Conservation (phyloP, 2,888 invertebrate genomes). For the Drosophila cognata region DNA sequence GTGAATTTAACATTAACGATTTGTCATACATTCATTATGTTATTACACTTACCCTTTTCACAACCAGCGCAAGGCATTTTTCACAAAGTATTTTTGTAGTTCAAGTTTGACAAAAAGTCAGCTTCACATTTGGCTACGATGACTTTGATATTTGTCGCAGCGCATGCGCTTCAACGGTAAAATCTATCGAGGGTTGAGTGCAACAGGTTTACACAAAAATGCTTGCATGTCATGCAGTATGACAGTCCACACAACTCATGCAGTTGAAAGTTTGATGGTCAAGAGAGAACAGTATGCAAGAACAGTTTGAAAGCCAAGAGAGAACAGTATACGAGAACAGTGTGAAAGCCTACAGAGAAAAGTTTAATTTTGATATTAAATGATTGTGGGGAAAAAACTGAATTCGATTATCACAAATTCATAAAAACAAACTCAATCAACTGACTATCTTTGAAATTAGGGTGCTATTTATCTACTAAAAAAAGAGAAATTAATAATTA, state of each 20-base stretch:
- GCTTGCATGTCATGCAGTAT: background rate
- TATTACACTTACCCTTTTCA: slow-evolving; percentile 62
- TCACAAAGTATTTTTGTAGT: background rate
- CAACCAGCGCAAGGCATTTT: slow-evolving; percentile 80
- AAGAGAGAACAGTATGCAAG: background rate
- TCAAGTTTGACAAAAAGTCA: background rate
- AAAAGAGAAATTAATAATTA: slow-evolving; percentile 22
- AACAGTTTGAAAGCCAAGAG: background rate
- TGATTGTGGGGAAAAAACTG: background rate
- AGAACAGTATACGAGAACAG: background rate
- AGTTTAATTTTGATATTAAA: background rate
- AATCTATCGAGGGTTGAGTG: background rate
- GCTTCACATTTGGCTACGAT: background rate
- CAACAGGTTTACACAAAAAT: slow-evolving; percentile 11
- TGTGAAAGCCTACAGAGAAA: background rate
- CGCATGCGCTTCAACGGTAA: slow-evolving; percentile 49
- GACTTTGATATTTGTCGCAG: slow-evolving; percentile 17
- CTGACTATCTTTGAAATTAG: background rate
- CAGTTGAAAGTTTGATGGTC: background rate
- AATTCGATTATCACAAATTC: background rate
- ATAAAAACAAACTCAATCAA: background rate
- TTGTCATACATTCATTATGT: background rate
- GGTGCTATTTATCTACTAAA: background rate
- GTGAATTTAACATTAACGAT: background rate
- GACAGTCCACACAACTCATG: background rate